Base-by-base conservation (phyloP, 37 sponge, comb jelly and placozoan genomes). In the Hormiphora californensis region DNA sequence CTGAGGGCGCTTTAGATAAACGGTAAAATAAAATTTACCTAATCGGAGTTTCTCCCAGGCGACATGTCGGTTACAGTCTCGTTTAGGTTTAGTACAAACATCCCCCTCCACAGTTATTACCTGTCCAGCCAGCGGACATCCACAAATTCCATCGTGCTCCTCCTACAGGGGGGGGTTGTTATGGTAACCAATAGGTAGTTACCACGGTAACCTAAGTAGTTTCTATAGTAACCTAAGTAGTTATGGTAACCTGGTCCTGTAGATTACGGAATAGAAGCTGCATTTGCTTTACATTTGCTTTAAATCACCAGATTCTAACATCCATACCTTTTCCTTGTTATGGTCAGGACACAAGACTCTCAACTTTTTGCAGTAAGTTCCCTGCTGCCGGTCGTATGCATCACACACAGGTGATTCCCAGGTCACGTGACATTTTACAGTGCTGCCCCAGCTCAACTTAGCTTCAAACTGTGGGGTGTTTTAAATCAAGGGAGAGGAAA, bases 321-420 rank as follows among this genome's bases (percentile, higher is more conserved):
- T n/a, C 63, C 49, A 22, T 55, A 95, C 93, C 91, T 95, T 95
- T 63, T 95, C 96, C 85, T 95, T 95, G 53, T 94, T 95, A 91
- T 95, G 96, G 40, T 95, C 96, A 11, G 96, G 94, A 63, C 96
- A 95, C 23, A 95, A 87, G 0, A 95, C 92, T 31, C 88, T 57
- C 54, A 95, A 85, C 37, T 92, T 87, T 89, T 95, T 95, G 68
- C 96, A 95, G 90, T 95, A 95, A 2, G 96, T 92, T 32, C 91
- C 87, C 35, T 93, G 92, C 28, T 85, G 63, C 11, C 89, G 11
- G 88, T 95, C 94, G 54, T 92, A 95, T 17, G 91, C 91, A 81
- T 95, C 96, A 91, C 96, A 95, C 88, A 95, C 81, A 39, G 81
- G 81, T 0, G 39, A 36, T 17, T 73, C 81, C 81, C 81, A 73